Percentiles rank a stretch among this genome's conserved stretches.
Conservation (phyloP, 2,888 invertebrate species). For the Physocephala rufipes region DNA sequence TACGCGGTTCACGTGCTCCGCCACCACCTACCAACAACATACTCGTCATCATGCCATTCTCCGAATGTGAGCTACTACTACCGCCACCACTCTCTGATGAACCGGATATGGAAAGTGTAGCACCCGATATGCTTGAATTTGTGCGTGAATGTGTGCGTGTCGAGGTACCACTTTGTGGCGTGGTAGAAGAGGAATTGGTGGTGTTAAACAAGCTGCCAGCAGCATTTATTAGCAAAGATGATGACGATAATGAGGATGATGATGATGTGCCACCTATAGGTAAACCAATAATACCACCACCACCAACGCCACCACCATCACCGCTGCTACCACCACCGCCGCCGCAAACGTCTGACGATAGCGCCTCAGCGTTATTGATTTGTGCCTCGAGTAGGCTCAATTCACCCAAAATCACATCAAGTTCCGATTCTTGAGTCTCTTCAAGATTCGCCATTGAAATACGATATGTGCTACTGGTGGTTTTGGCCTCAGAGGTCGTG, state of each 20-base stretch:
- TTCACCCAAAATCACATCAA: conserved; percentile 96
- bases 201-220: conserved; percentile 25
- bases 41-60: conserved; percentile 54
- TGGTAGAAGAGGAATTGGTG: conserved; percentile 62
- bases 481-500: conserved; percentile 48
- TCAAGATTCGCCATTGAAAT: conserved; percentile 97
- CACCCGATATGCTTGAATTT: conserved; percentile 65
- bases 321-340: conserved; percentile 18
- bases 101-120: conserved; percentile 59
- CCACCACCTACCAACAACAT: too few relatives aligned
- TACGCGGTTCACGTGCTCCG: conserved; percentile 69
- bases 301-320: conserved; percentile 35
- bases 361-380: conserved; percentile 55
- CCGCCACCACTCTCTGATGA: conserved; percentile 54
- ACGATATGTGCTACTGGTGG: conserved; percentile 69
- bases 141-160: conserved; percentile 63
- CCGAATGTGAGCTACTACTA: conserved; percentile 62
- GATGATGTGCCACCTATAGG: conserved; percentile 13
- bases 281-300: background rate
- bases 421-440: conserved; percentile 95
- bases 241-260: background rate
- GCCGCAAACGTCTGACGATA: conserved; percentile 36
- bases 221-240: background rate
- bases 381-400: conserved; percentile 87
- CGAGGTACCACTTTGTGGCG: conserved; percentile 51